Percentiles rank a stretch among this genome's conserved stretches.
Conservation (phyloP, 2,888 invertebrate species). For the Drosophila percnosoma region DNA sequence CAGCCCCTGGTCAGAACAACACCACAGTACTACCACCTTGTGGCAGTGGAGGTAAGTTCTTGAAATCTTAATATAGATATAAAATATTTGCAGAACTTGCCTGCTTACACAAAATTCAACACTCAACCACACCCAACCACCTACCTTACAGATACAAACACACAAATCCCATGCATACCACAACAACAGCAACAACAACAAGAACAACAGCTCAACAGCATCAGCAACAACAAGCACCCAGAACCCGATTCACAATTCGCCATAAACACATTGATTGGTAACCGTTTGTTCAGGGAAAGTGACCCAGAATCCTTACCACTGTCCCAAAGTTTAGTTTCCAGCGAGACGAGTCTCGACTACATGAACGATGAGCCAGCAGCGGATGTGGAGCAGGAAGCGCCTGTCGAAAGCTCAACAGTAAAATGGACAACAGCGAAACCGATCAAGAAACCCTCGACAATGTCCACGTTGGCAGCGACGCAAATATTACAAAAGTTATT, state of each 20-base stretch:
- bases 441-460: constrained; percentile 26
- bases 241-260: constrained; percentile 26
- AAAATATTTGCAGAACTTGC: constrained; percentile 4
- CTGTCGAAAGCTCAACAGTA: constrained; percentile 20
- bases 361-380: constrained; percentile 49
- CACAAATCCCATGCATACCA: constrained; percentile 47
- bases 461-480: constrained; percentile 60
- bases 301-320: constrained; percentile 25
- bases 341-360: constrained; percentile 47
- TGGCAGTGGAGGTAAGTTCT: constrained; percentile 25
- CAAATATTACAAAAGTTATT: constrained; percentile 55
- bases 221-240: constrained; percentile 22
- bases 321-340: constrained; percentile 41
- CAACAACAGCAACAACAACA: constrained; percentile 15
- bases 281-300: constrained; percentile 20
- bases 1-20: constrained; percentile 19
- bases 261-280: constrained; percentile 12
- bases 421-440: constrained; percentile 20
- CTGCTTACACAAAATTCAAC: constrained; percentile 11
- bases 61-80: background rate
- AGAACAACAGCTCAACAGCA: constrained; percentile 21
- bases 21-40: constrained; percentile 36
- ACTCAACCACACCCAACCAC: constrained; percentile 36
- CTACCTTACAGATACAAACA: constrained; percentile 59
- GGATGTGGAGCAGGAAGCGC: constrained; percentile 5